phyloP scores from a whole-genome alignment of 1,140 invertebrate species.

The honey bee (Apis mellifera) region DNA sequence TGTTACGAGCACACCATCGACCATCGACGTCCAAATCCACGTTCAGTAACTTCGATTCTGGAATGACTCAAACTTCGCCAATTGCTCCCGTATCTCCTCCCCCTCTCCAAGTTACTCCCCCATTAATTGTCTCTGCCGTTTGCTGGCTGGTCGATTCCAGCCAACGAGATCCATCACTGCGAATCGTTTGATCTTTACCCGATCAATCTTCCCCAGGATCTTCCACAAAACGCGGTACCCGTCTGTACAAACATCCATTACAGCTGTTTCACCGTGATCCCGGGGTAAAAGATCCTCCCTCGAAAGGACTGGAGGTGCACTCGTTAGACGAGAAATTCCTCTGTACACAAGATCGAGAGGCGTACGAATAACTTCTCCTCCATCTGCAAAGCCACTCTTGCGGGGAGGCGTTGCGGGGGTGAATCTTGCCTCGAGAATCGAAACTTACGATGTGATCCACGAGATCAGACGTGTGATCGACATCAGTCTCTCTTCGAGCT shows the following conservation, averaged over 20 bases:
- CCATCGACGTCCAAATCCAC: neutral
- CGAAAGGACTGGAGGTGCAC: constrained; percentile 36
- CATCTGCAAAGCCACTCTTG: constrained; percentile 17
- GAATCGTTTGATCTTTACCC: neutral
- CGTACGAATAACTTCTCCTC: constrained; percentile 45
- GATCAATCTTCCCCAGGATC: constrained; percentile 15
- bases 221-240: constrained; percentile 1
- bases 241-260: constrained; percentile 37
- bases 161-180: neutral
- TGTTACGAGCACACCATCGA: no score
- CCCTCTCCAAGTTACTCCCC: neutral
- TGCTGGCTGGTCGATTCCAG: neutral
- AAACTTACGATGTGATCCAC: constrained; percentile 49
- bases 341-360: constrained; percentile 45
- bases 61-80: neutral
- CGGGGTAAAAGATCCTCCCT: constrained; percentile 17
- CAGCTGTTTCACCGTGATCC: constrained; percentile 25
- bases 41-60: neutral
- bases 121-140: neutral
- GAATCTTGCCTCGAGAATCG: constrained; percentile 29
- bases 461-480: neutral
- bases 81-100: neutral
- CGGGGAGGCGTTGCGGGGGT: constrained; percentile 44
- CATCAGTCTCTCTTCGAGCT: neutral
- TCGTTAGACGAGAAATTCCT: constrained; percentile 37